phyloP scores from a whole-genome alignment of 2,888 invertebrate genomes.

The Toxonevra muliebris region DNA sequence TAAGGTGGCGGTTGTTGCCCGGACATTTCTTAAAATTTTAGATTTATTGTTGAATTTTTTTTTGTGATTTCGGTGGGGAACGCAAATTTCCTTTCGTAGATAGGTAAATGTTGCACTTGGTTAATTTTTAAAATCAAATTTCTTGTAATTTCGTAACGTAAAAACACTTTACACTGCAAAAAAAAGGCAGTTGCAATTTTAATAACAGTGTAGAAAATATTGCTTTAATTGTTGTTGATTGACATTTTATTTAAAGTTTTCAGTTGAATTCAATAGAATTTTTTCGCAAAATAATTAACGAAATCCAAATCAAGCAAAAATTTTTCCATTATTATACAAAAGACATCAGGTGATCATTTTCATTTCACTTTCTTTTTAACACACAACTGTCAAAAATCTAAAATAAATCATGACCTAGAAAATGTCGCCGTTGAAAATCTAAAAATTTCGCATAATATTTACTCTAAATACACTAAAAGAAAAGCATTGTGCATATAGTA shows the following conservation, averaged over 20 bases:
- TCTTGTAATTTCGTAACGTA: conserved; percentile 6
- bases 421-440: background rate
- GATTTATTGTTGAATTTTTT: background rate
- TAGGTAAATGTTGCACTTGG: background rate
- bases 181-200: background rate
- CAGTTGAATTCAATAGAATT: background rate
- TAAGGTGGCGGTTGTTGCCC: conserved; percentile 60
- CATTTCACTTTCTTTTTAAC: conserved; percentile 1
- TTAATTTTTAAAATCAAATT: background rate
- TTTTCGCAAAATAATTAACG: background rate
- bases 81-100: background rate
- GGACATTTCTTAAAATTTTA: conserved; percentile 53
- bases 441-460: too few relatives aligned
- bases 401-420: conserved; percentile 54
- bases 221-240: conserved; percentile 4
- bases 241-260: background rate
- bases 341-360: background rate
- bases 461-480: too few relatives aligned
- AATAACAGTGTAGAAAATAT: background rate
- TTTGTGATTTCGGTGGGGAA: background rate
- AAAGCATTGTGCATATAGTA: background rate
- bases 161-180: conserved; percentile 30
- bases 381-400: conserved; percentile 43
- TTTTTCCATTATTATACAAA: conserved; percentile 2
- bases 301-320: conserved; percentile 5